Base-by-base conservation (phyloP, 1,140 invertebrate species). In the Camponotus vicinus region DNA sequence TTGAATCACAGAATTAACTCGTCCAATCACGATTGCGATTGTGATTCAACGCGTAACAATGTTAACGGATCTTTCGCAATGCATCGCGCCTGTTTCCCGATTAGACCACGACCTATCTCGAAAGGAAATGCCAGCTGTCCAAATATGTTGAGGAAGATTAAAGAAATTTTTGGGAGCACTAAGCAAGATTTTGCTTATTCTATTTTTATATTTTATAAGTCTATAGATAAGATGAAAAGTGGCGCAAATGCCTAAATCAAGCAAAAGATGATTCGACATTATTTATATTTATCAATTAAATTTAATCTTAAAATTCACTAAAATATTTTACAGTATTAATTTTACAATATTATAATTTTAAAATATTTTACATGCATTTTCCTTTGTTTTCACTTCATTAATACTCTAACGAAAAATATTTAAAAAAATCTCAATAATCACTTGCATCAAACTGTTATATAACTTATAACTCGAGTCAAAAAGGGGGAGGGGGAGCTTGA, bases 31-130 rank as follows among this genome's bases (percentile, higher is more conserved):
- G 42, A 27, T 67, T 11, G n/a, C 77, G 32, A 13, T 13, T 32
- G 5, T 79, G 76, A 80, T 32, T 80, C 77, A 80, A 32, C 77
- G 8, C 8, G n/a, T 27, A 80, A 69, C 45, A 40, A 67, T 79
- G 61, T 37, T 34, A 64, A 45, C 34, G 45, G n/a, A 55, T 37
- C 69, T 57, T 27, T 80, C 77, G 57, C 49, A 15, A 15, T 52
- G 49, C 49, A 52, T 2, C 64, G n/a, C 6, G 45, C 34, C 40
- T 40, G n/a, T 34, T 27, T 78, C 61, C 42, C 45, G 49, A 52
- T 52, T 52, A 52, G 11, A 21, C 32, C 21, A 1, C 34, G 27
- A 77, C 18, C 15, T 45, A 34, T n/a, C 57, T 57, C 18, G 40
- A 45, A 40, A 32, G 40, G 13, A 64, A 6, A 34, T 34, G 1